These are phyloP conservation scores for Clivina fossor DNA, from an alignment of 2,888 invertebrate genomes.

Conservation along the genomic window DNA sequence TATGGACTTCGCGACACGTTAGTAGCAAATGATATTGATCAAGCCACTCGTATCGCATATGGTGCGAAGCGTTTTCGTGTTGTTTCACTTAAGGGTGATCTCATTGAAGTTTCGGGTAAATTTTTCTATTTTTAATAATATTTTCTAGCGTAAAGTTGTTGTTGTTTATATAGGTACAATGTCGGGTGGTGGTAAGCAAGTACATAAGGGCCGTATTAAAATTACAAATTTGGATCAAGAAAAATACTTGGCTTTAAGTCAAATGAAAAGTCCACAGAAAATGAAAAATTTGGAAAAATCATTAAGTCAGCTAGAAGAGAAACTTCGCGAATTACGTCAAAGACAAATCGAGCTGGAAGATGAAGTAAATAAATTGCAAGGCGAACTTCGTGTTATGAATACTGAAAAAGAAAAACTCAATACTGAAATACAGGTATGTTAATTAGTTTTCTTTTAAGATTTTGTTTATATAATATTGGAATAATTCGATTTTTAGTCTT, in stretches of 20 bases:
- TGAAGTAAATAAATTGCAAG: slow-evolving; percentile 57
- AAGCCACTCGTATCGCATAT: slow-evolving; percentile 86
- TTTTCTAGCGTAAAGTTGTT: slow-evolving; percentile 61
- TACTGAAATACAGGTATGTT: slow-evolving; percentile 59
- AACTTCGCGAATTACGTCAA: slow-evolving; percentile 56
- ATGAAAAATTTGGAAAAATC: slow-evolving; percentile 60
- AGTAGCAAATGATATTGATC: slow-evolving; percentile 82
- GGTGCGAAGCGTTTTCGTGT: slow-evolving; percentile 77
- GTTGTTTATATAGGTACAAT: slow-evolving; percentile 71
- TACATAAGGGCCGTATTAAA: slow-evolving; percentile 80
- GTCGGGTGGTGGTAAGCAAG: slow-evolving; percentile 87
- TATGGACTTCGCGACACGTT: slow-evolving; percentile 85
- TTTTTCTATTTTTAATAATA: neutral
- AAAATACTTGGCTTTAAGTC: slow-evolving; percentile 53
- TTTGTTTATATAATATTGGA: slow-evolving; percentile 9
- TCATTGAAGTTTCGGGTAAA: slow-evolving; percentile 81
- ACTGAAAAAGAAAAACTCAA: slow-evolving; percentile 52
- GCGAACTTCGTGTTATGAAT: slow-evolving; percentile 55
- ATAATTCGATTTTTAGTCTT: slow-evolving; percentile 42
- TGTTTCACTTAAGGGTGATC: slow-evolving; percentile 81
- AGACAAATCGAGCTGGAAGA: slow-evolving; percentile 59
- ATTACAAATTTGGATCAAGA: too few species aligned
- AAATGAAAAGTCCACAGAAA: slow-evolving; percentile 55
- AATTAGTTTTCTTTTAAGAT: slow-evolving; percentile 33
- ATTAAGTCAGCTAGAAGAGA: slow-evolving; percentile 50